Conservation (phyloP, 2,888 invertebrate species). For the Drepana falcataria region DNA sequence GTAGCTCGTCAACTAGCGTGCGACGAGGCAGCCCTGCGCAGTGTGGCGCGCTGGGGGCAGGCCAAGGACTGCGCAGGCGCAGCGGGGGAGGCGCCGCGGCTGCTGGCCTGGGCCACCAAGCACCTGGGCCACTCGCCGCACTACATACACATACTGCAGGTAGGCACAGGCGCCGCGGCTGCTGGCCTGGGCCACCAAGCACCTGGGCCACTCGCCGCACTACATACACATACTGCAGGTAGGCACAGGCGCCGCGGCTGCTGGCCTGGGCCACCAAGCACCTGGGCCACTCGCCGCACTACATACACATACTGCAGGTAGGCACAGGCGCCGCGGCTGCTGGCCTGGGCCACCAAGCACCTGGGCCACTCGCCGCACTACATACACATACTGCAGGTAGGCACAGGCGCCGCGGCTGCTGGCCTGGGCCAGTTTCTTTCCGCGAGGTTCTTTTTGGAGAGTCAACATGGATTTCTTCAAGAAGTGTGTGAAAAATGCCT, state of each 20-base stretch:
- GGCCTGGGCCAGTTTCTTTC: background rate
- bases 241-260: too few relatives aligned
- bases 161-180: conserved; percentile 1
- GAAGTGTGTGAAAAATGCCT: too few relatives aligned
- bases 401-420: background rate
- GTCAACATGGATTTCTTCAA: too few relatives aligned
- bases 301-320: too few relatives aligned
- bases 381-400: too few relatives aligned
- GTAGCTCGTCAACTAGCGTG: conserved; percentile 83
- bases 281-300: too few relatives aligned
- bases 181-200: background rate
- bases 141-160: conserved; percentile 24
- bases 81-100: conserved; percentile 87
- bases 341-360: conserved; percentile 3
- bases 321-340: conserved; percentile 1
- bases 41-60: conserved; percentile 86
- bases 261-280: too few relatives aligned
- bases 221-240: too few relatives aligned
- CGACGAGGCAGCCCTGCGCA: conserved; percentile 76
- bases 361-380: conserved; percentile 6
- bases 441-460: background rate
- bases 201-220: background rate
- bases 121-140: conserved; percentile 19
- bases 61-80: conserved; percentile 90
- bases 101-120: conserved; percentile 82